phyloP scores from a whole-genome alignment of 2,888 invertebrate genomes.

The Oscheius sp. region DNA sequence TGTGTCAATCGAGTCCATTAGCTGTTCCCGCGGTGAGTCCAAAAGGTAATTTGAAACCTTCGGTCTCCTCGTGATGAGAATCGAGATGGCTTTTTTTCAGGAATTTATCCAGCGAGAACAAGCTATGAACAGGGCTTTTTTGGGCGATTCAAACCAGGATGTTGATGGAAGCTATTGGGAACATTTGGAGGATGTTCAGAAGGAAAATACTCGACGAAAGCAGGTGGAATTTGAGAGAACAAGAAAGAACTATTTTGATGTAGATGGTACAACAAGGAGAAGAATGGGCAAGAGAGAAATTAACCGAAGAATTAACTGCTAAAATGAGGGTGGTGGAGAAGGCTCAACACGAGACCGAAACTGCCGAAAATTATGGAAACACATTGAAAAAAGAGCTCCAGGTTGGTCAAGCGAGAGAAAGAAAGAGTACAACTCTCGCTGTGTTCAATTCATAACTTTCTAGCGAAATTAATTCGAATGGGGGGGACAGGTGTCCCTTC shows the following conservation, averaged over 20 bases:
- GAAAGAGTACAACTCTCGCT: neutral
- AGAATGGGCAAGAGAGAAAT: constrained; percentile 12
- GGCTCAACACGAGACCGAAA: neutral
- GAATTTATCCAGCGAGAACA: constrained; percentile 5
- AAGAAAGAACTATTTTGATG: neutral
- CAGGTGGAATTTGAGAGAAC: neutral
- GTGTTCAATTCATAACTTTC: neutral
- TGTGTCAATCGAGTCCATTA: neutral
- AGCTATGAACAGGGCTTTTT: neutral
- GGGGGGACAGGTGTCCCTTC: neutral
- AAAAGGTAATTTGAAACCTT: neutral
- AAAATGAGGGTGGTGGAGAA: neutral
- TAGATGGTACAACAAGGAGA: constrained; percentile 20
- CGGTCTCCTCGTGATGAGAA: neutral
- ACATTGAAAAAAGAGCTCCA: constrained; percentile 4
- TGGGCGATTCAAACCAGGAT: neutral
- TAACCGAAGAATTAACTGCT: neutral
- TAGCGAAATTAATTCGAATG: neutral
- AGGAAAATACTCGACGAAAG: neutral
- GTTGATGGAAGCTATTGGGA: constrained; percentile 20
- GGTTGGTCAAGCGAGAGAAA: neutral
- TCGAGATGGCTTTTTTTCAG: neutral
- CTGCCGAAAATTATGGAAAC: neutral
- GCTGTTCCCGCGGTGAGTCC: too few relatives aligned
- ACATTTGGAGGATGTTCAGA: constrained; percentile 4